phyloP scores from a whole-genome alignment of 2,888 invertebrate species.

The Abrostola triplasia region DNA sequence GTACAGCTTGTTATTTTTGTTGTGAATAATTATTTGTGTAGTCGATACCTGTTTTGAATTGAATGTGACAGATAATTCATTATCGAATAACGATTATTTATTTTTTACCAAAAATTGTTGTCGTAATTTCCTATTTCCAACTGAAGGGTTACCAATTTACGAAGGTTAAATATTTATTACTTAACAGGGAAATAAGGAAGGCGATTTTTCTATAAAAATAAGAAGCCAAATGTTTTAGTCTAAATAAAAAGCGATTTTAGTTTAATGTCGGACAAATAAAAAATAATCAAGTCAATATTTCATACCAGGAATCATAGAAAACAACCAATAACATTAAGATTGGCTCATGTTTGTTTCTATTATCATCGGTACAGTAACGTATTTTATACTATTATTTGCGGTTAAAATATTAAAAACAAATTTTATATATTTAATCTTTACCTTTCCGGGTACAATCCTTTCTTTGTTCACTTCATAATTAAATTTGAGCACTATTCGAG shows the following conservation, averaged over 20 bases:
- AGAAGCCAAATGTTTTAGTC: conserved; percentile 9
- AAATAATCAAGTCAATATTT: conserved; percentile 44
- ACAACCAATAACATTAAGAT: conserved; percentile 23
- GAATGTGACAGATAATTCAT: background rate
- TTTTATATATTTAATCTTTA: conserved; percentile 62
- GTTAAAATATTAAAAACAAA: conserved; percentile 40
- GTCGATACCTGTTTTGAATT: conserved; percentile 23
- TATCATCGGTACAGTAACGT: conserved; percentile 33
- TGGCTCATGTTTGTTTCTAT: conserved; percentile 53
- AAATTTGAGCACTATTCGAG: conserved; percentile 75
- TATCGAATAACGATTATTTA: background rate
- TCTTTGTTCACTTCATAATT: conserved; percentile 84
- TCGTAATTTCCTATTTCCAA: background rate
- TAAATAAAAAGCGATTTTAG: conserved; percentile 22
- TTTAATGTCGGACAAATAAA: conserved; percentile 31
- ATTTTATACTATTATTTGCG: conserved; percentile 25
- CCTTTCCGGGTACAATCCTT: conserved; percentile 80
- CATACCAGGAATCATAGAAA: conserved; percentile 38
- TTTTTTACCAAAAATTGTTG: background rate
- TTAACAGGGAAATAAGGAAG: conserved; percentile 27
- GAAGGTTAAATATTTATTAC: conserved; percentile 14
- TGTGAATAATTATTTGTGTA: conserved; percentile 14
- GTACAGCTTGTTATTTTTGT: conserved; percentile 17
- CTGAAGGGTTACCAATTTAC: background rate
- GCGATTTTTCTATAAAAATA: conserved; percentile 18